Evolutionary conservation across 37 sponge, comb jelly and placozoan species (phyloP).

Genomic region (Beroe forskalii): DNA sequence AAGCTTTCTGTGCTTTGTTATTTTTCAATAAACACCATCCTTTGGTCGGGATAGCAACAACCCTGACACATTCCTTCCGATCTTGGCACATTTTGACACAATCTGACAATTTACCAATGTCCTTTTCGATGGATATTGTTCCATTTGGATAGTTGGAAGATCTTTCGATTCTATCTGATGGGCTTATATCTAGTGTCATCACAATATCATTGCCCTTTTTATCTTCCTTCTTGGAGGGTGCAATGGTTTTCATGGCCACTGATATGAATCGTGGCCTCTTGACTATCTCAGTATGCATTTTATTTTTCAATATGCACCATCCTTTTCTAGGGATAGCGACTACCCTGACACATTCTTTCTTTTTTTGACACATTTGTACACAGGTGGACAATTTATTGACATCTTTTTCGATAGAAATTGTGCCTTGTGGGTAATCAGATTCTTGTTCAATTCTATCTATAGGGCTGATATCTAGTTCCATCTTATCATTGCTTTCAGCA

Average conservation of each 20-base stretch:
- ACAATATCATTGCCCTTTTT: background rate
- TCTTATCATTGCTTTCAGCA: background rate
- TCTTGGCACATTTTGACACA: conserved; percentile 7
- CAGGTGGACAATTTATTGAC: background rate
- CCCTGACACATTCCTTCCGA: background rate
- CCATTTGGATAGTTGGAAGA: background rate
- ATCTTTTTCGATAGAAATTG: background rate
- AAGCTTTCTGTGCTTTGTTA: background rate
- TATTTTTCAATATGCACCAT: background rate
- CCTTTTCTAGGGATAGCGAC: background rate
- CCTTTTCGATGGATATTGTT: background rate
- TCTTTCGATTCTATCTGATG: background rate
- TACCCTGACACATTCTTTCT: conserved; percentile 16
- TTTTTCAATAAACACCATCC: background rate
- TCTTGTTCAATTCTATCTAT: background rate
- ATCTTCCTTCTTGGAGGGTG: background rate
- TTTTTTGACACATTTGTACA: background rate
- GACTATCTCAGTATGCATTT: background rate
- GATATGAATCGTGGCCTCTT: background rate
- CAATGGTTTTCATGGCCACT: background rate
- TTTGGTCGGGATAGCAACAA: background rate
- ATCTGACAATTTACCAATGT: background rate
- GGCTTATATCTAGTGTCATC: background rate
- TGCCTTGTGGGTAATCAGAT: background rate
- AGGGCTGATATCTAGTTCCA: background rate